Evolutionary conservation across 64 coral and sea anemone species (phyloP), one percentile per base, ranked within the genome.

Genomic region (Platygyra sinensis): DNA sequence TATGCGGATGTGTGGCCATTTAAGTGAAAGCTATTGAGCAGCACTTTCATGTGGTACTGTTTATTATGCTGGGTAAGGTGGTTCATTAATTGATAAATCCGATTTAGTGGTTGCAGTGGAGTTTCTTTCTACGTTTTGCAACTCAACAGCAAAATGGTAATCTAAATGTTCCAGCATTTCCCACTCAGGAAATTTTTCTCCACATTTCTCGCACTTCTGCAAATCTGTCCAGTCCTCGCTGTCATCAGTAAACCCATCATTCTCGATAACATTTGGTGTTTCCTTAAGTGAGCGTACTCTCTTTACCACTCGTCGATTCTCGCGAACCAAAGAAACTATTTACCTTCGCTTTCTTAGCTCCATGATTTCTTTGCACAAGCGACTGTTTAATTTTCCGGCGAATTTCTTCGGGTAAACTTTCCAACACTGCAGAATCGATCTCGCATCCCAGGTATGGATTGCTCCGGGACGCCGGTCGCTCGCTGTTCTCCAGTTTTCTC

Each of bases 381-480:
- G 87, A 84, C 18, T 84, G 88, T 79, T 92, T 32, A 88, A 95
- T 92, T 89, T 95, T 89, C 32, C 54, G 79, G 60, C 72, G 84
- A 83, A 95, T 92, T 25, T 92, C 72, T 61, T 92, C 73, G 0
- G 94, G 94, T 65, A 95, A 83, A 36, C 85, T 77, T 46, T 88
- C 80, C 62, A n/a, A n/a, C n/a, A n/a, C n/a, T n/a, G n/a, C n/a
- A n/a, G n/a, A n/a, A n/a, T n/a, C n/a, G n/a, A n/a, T 88, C 52
- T 81, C n/a, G 64, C 89, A 91, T 3, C 89, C 84, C 60, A 39
- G 20, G 25, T 95, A 95, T 15, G 94, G 92, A 55, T 94, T 89
- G 2, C 28, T 59, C 38, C 38, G 38, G 38, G 2, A 2, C 52
- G 52, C 46, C 8, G n/a, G 61, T 18, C 63, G 19, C 28, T 49